Evolutionary conservation across 1,140 invertebrate genomes (phyloP).

Genomic region (Zaprionus inermis): DNA sequence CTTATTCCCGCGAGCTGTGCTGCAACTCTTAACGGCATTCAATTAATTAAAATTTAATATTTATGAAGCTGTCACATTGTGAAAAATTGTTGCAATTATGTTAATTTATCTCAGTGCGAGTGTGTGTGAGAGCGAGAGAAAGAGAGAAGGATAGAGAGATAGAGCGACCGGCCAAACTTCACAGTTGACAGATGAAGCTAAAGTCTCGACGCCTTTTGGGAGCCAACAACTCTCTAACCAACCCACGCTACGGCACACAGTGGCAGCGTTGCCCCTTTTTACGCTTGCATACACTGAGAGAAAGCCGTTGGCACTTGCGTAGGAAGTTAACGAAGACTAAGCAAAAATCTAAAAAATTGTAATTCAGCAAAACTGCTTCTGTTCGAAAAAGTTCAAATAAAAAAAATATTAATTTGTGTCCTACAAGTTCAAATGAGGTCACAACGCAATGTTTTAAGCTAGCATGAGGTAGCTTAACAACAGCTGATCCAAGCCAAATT

Average conservation of each 20-base stretch:
- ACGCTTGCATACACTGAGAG: neutral
- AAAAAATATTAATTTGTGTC: too few species aligned
- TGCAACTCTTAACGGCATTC: slow-evolving; percentile 53
- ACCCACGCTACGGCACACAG: neutral
- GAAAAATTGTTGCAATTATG: slow-evolving; percentile 59
- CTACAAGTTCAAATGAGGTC: too few species aligned
- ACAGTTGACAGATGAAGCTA: slow-evolving; percentile 46
- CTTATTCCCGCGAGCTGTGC: slow-evolving; percentile 4
- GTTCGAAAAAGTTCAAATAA: too few species aligned
- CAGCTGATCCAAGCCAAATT: too few species aligned
- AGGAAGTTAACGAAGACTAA: neutral
- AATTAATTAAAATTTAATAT: slow-evolving; percentile 78
- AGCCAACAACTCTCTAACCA: slow-evolving; percentile 7
- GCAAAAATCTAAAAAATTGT: too few species aligned
- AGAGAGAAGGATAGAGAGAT: too few species aligned
- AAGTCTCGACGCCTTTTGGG: slow-evolving; percentile 12
- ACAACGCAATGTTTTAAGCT: too few species aligned
- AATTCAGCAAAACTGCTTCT: too few species aligned
- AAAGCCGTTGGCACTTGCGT: neutral
- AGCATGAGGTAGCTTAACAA: too few species aligned
- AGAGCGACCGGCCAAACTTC: neutral
- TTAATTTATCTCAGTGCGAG: slow-evolving; percentile 44
- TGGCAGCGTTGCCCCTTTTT: neutral
- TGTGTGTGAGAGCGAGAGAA: neutral
- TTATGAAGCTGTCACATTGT: slow-evolving; percentile 64